These are phyloP conservation scores for Hoplostethus mediterraneus DNA, from an alignment of 2,797 vertebrate species.

Conservation along the genomic window DNA sequence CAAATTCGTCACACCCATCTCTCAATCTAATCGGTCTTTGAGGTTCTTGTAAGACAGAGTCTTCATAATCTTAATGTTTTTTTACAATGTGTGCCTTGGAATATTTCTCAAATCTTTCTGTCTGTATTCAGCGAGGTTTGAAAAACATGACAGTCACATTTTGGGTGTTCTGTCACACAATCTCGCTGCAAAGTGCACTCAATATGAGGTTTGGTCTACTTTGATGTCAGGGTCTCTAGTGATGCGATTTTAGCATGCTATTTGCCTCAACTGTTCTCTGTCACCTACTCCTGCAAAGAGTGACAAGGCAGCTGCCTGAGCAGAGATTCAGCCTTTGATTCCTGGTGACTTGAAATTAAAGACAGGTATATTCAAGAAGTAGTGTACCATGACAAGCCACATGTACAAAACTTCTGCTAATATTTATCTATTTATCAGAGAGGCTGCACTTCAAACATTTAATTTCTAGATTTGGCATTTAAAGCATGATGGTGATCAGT, in stretches of 20 bases:
- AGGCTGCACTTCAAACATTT: slow-evolving; percentile 5
- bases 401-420: slow-evolving; percentile 52
- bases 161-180: slow-evolving; percentile 82
- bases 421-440: slow-evolving; percentile 37
- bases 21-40: slow-evolving; percentile 81
- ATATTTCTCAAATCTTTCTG: slow-evolving; percentile 73
- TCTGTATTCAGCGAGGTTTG: slow-evolving; percentile 69
- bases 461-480: background rate
- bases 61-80: slow-evolving; percentile 69
- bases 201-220: slow-evolving; percentile 80
- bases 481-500: slow-evolving; percentile 17
- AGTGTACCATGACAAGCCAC: slow-evolving; percentile 58
- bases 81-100: slow-evolving; percentile 60
- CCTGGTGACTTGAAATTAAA: slow-evolving; percentile 80
- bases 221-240: slow-evolving; percentile 84
- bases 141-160: slow-evolving; percentile 85
- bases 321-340: slow-evolving; percentile 76
- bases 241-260: slow-evolving; percentile 81
- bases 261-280: slow-evolving; percentile 80
- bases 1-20: slow-evolving; percentile 76
- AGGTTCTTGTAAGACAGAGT: slow-evolving; percentile 78
- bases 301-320: slow-evolving; percentile 81
- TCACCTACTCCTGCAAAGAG: slow-evolving; percentile 78
- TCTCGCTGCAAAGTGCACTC: slow-evolving; percentile 81
- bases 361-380: slow-evolving; percentile 70